phyloP scores from a whole-genome alignment of 2,113 vertebrate genomes.

The Odontophorus gujanensis region DNA sequence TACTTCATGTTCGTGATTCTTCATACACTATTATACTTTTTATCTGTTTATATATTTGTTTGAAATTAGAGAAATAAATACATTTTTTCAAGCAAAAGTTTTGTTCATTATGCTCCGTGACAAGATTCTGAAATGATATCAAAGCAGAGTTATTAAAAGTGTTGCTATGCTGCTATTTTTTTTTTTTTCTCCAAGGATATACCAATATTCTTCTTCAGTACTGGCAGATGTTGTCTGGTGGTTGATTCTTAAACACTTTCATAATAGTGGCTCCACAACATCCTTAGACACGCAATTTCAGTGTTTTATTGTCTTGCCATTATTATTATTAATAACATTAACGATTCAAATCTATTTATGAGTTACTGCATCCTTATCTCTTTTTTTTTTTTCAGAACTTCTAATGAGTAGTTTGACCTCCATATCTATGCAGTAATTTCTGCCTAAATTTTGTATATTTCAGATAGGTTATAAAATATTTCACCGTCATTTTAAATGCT shows the following conservation, averaged over 20 bases:
- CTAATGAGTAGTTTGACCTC: accelerated
- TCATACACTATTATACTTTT: not conserved
- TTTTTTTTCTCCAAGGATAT: not conserved
- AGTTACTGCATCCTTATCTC: not conserved
- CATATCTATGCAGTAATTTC: not conserved
- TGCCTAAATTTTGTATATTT: not conserved
- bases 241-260: not conserved
- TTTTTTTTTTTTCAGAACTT: not conserved
- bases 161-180: not conserved
- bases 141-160: not conserved
- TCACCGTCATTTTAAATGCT: not conserved
- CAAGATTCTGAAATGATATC: not conserved
- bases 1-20: not conserved
- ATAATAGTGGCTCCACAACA: not conserved
- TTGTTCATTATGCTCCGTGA: not conserved
- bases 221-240: not conserved
- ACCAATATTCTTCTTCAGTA: not conserved
- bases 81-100: not conserved
- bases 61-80: not conserved
- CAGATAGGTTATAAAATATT: not conserved
- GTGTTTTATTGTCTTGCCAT: not conserved
- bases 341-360: not conserved
- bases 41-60: not conserved
- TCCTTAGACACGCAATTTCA: not conserved
- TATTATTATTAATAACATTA: not conserved